Percentiles rank a stretch among this genome's conserved stretches.
Conservation (phyloP, 2,797 vertebrate genomes). For the Anniella stebbinsi region DNA sequence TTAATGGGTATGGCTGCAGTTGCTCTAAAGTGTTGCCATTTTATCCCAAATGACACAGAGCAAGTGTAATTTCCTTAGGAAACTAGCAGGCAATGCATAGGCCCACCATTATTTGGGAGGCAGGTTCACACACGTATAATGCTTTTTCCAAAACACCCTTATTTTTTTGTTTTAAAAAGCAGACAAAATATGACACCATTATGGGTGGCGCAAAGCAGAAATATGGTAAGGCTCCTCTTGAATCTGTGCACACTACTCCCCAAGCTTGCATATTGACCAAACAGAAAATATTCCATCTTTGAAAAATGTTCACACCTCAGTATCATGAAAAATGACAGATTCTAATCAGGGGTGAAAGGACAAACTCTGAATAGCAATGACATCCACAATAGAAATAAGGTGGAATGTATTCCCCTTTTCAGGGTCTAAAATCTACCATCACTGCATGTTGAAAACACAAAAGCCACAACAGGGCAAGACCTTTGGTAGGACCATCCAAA, state of each 20-base stretch:
- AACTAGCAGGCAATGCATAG: not conserved
- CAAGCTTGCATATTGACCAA: not conserved
- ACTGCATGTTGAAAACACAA: not conserved
- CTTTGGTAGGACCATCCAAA: not conserved
- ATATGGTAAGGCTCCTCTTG: not conserved
- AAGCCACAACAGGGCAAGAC: not conserved
- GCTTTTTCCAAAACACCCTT: not conserved
- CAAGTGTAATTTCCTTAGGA: not conserved
- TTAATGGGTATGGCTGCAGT: not conserved
- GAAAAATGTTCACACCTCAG: not conserved
- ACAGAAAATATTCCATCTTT: not conserved
- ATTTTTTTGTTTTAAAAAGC: not conserved
- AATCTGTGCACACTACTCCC: not conserved
- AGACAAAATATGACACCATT: not conserved
- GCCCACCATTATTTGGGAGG: not conserved
- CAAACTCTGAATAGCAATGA: not conserved
- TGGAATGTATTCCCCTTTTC: not conserved
- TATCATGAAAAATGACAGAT: not conserved
- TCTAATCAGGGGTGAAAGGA: not conserved
- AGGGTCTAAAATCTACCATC: not conserved
- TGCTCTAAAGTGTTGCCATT: not conserved
- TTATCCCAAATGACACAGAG: not conserved
- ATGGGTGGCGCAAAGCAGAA: not conserved
- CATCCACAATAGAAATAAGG: not conserved
- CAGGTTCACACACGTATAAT: not conserved